These are phyloP conservation scores for Chinchilla lanigera DNA, from an alignment of 2,113 vertebrate species.

Conservation along the genomic window DNA sequence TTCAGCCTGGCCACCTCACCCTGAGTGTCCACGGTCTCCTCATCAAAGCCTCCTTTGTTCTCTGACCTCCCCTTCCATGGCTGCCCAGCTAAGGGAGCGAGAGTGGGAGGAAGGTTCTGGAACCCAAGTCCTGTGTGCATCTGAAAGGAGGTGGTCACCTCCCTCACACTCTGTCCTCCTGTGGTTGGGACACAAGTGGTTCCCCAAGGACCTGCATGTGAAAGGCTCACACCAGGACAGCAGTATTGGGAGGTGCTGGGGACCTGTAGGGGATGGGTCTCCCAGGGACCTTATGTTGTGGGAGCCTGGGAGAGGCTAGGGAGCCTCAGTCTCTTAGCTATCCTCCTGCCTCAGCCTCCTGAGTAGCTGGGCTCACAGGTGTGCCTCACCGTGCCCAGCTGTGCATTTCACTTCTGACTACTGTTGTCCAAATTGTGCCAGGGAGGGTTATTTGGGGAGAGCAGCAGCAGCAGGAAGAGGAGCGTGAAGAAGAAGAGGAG, in stretches of 20 bases:
- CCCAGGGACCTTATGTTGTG: too few relatives aligned
- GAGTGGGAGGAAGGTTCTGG: neutral
- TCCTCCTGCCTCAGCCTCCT: neutral
- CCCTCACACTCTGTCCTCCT: neutral
- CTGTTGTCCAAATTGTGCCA: neutral
- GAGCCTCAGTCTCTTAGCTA: neutral
- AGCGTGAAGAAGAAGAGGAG: rapidly evolving
- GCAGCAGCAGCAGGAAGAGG: too few relatives aligned
- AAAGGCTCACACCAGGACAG: neutral
- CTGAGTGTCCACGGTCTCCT: neutral
- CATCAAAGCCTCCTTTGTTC: neutral
- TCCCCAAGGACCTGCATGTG: too few relatives aligned
- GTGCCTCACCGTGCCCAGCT: neutral
- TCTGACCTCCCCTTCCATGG: neutral
- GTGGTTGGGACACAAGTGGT: neutral
- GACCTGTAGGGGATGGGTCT: neutral
- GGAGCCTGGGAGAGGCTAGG: too few relatives aligned
- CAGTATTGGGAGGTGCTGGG: too few relatives aligned
- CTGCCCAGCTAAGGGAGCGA: neutral
- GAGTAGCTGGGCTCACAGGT: neutral
- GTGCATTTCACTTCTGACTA: neutral
- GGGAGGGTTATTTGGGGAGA: neutral
- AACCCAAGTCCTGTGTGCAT: too few relatives aligned
- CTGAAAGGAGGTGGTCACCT: too few relatives aligned
- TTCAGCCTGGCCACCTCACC: too few relatives aligned